A percentile compares a stretch with the other conserved stretches of the same genome.
Evolutionary conservation across 2,888 invertebrate species (phyloP).

Genomic region (Temnothorax rugatulus): DNA sequence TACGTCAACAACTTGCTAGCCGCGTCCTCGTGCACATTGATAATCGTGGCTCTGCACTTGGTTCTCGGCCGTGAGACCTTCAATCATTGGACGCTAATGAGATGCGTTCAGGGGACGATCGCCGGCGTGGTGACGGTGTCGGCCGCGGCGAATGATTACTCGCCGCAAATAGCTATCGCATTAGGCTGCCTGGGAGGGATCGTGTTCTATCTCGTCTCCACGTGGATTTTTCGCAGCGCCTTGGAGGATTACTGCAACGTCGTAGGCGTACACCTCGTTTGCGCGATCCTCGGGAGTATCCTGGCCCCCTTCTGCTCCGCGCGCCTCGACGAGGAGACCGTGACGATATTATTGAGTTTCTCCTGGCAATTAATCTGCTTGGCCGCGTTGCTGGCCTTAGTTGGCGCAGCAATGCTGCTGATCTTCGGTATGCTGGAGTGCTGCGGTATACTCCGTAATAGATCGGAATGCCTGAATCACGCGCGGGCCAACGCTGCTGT

Average conservation of each 20-base stretch:
- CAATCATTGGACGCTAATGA: conserved; percentile 83
- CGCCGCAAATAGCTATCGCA: conserved; percentile 75
- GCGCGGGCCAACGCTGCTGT: conserved; percentile 70
- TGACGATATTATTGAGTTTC: conserved; percentile 65
- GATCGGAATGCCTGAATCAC: conserved; percentile 78
- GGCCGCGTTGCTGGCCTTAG: conserved; percentile 61
- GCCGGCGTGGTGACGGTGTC: conserved; percentile 82
- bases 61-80: conserved; percentile 74
- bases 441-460: conserved; percentile 76
- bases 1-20: conserved; percentile 77
- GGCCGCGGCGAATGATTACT: conserved; percentile 81
- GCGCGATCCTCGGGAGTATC: conserved; percentile 80
- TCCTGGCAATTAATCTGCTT: conserved; percentile 78
- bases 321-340: not conserved
- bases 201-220: conserved; percentile 76
- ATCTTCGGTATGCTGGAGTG: conserved; percentile 69
- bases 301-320: conserved; percentile 77
- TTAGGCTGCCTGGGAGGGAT: conserved; percentile 74
- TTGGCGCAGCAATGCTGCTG: conserved; percentile 64
- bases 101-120: conserved; percentile 83
- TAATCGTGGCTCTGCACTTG: conserved; percentile 76
- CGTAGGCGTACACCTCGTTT: conserved; percentile 80
- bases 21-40: conserved; percentile 73
- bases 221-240: conserved; percentile 78
- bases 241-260: conserved; percentile 85